A percentile compares a stretch with the other conserved stretches of the same genome.
phyloP scores from a whole-genome alignment of 2,888 invertebrate genomes.

The Hemaris fuciformis region DNA sequence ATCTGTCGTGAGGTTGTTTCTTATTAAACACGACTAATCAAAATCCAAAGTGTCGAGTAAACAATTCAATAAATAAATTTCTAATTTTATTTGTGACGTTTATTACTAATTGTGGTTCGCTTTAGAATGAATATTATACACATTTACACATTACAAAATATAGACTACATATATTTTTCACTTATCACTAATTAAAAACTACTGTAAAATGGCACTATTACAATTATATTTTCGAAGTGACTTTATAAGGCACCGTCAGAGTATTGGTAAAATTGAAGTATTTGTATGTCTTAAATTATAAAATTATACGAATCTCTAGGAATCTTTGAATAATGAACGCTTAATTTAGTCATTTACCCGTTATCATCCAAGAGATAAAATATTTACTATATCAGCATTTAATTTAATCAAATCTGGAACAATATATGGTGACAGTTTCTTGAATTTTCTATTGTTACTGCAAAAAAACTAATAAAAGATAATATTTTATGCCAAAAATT shows the following conservation, averaged over 20 bases:
- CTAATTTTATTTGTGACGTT: too few relatives aligned
- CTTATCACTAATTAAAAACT: constrained; percentile 2
- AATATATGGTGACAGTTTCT: neutral
- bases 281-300: neutral
- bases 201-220: constrained; percentile 26
- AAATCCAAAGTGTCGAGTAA: too few relatives aligned
- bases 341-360: too few relatives aligned
- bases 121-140: too few relatives aligned
- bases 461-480: neutral
- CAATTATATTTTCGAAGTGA: constrained; percentile 30
- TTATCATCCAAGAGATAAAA: neutral
- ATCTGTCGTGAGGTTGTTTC: too few relatives aligned
- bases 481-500: neutral
- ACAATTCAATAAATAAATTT: too few relatives aligned
- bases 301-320: neutral
- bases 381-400: neutral
- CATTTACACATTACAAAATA: neutral
- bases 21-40: too few relatives aligned
- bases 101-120: neutral
- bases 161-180: neutral
- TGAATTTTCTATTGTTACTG: neutral
- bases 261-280: constrained; percentile 26
- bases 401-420: neutral
- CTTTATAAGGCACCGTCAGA: constrained; percentile 57
- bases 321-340: too few relatives aligned